Percentiles rank a stretch among this genome's conserved stretches.
Conservation (phyloP, 2,888 invertebrate species). For the Trisateles emortualis region DNA sequence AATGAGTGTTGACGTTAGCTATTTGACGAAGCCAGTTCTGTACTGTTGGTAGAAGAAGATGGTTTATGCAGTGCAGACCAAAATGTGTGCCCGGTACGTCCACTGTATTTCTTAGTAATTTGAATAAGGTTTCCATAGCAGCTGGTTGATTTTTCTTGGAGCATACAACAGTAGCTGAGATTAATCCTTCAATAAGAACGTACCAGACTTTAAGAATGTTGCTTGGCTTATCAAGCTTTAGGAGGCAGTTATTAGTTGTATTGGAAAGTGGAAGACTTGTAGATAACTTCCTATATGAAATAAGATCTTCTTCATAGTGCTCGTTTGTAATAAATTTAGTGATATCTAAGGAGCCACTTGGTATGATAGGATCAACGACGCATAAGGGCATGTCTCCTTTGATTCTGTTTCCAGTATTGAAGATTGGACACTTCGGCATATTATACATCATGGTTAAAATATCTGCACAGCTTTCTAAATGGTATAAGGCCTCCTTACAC, state of each 20-base stretch:
- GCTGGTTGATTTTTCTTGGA: slow-evolving; percentile 96
- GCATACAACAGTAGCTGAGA: slow-evolving; percentile 93
- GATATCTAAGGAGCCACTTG: slow-evolving; percentile 89
- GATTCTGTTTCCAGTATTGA: slow-evolving; percentile 95
- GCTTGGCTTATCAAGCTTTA: slow-evolving; percentile 91
- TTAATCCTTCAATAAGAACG: slow-evolving; percentile 94
- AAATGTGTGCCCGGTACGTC: slow-evolving; percentile 95
- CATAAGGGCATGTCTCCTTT: slow-evolving; percentile 92
- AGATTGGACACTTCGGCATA: slow-evolving; percentile 97
- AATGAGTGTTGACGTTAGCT: slow-evolving; percentile 90
- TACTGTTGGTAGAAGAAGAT: slow-evolving; percentile 95
- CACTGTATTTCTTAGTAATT: slow-evolving; percentile 92
- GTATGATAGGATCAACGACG: slow-evolving; percentile 94
- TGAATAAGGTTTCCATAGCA: slow-evolving; percentile 95
- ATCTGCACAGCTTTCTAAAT: slow-evolving; percentile 94
- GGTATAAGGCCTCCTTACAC: slow-evolving; percentile 93
- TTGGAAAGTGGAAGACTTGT: slow-evolving; percentile 82
- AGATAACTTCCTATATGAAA: slow-evolving; percentile 88
- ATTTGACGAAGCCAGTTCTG: slow-evolving; percentile 96
- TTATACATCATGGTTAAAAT: slow-evolving; percentile 97
- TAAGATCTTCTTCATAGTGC: slow-evolving; percentile 89
- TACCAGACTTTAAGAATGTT: slow-evolving; percentile 97
- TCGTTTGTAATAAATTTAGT: slow-evolving; percentile 90
- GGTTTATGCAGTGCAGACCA: slow-evolving; percentile 96
- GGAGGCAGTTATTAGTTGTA: slow-evolving; percentile 85